Evolutionary conservation across 1,140 invertebrate species (phyloP).

Genomic region (Drosophila melanica): DNA sequence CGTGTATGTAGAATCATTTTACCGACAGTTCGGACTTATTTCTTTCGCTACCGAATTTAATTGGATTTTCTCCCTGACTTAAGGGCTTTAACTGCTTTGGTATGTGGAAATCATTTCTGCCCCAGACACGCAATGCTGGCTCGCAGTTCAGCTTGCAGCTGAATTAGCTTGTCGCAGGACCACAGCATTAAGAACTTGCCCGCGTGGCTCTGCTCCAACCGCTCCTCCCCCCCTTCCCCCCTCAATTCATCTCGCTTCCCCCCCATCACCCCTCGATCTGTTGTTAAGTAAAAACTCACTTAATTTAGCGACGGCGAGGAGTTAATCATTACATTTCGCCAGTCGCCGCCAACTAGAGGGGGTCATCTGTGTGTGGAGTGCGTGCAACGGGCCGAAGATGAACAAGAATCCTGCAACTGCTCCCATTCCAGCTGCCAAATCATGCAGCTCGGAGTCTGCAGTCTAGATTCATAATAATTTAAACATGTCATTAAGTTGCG

Average conservation of each 20-base stretch:
- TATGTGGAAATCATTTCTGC: conserved; percentile 81
- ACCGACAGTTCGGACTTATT: conserved; percentile 82
- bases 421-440: neutral
- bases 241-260: neutral
- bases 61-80: conserved; percentile 83
- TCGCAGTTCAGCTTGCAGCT: conserved; percentile 20
- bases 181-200: conserved; percentile 45
- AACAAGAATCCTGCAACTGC: neutral
- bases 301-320: conserved; percentile 75
- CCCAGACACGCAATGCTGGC: conserved; percentile 69
- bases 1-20: conserved; percentile 83
- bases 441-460: neutral
- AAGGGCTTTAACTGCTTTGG: conserved; percentile 81
- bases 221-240: neutral
- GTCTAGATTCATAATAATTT: conserved; percentile 16
- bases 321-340: conserved; percentile 79
- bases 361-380: conserved; percentile 34
- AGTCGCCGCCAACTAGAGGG: conserved; percentile 31
- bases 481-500: neutral
- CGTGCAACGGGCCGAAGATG: conserved; percentile 28
- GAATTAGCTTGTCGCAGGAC: conserved; percentile 45
- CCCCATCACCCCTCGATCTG: neutral
- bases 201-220: conserved; percentile 1
- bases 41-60: conserved; percentile 83
- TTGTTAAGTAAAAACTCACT: conserved; percentile 73